These are phyloP conservation scores for Diadema setosum DNA, from an alignment of 35 echinoderm and acorn worm genomes.

Conservation along the genomic window DNA sequence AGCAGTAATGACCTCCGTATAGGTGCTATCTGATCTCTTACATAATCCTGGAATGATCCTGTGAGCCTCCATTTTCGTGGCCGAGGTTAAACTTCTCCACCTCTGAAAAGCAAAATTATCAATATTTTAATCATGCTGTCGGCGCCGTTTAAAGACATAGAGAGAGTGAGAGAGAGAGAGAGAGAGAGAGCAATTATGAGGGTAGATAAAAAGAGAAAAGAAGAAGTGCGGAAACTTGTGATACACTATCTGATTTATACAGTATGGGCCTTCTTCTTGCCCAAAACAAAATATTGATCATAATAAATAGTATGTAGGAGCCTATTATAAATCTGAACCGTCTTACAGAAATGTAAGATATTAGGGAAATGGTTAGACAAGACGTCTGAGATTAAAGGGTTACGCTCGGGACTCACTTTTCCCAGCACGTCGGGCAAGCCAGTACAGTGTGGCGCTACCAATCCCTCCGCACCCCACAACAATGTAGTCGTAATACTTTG, in stretches of 20 bases:
- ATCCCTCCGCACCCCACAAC: constrained; percentile 78
- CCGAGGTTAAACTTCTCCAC: constrained; percentile 79
- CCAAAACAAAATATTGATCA: not conserved
- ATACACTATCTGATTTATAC: no score
- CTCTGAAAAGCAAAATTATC: constrained; percentile 54
- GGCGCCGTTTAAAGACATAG: not conserved
- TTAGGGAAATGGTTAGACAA: not conserved
- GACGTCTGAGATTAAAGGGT: no score
- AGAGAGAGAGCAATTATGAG: not conserved
- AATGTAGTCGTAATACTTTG: constrained; percentile 52
- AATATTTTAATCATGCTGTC: not conserved
- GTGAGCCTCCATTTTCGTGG: constrained; percentile 81
- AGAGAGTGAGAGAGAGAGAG: not conserved
- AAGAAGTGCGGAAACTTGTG: no score
- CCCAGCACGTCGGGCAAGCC: constrained; percentile 34
- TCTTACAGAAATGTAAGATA: not conserved
- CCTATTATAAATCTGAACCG: not conserved
- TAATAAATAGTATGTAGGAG: not conserved
- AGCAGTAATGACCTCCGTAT: not conserved
- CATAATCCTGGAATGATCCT: constrained; percentile 78
- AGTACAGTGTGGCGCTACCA: constrained; percentile 53
- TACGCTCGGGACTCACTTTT: not conserved
- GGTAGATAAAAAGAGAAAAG: not conserved
- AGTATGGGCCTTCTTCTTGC: not conserved
- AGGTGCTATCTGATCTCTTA: constrained; percentile 16